Base-by-base conservation (phyloP, 2,113 vertebrate genomes). In the Carassius carassius region DNA sequence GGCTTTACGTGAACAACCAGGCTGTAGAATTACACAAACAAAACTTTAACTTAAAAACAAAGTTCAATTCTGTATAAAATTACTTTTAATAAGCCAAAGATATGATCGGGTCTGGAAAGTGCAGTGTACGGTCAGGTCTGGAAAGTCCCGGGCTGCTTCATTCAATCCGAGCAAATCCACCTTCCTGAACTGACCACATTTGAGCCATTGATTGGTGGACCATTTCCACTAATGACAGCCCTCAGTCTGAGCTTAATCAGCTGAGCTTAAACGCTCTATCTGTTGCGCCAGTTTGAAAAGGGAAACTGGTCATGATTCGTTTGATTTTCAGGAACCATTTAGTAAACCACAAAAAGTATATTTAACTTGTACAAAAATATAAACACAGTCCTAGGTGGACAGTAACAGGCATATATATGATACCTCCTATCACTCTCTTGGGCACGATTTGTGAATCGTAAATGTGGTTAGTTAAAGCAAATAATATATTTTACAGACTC, bases 131-230 rank as follows among this genome's bases (percentile, higher is more conserved):
- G 21, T 65, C 56, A 73, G 21, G 41, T 65, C 17, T 77, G 83
- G 83, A 87, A 87, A 85, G 78, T 82, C 83, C 83, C 72, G 17
- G 17, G 72, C 54, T n/a, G 51, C 35, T 78, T 63, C 21, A 35
- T 16, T 29, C 10, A 25, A 25, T 77, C 74, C n/a, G 29, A 41
- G 32, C n/a, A 79, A 60, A 67, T 60, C 23, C 77, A 54, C 72
- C 44, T 32, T 78, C 62, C 65, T 56, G 23, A 63, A 70, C 74
- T 83, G 85, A 88, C 82, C 82, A 44, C 85, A 86, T 84, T 51
- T 86, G 60, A 89, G 89, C 72, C 44, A 76, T 87, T 90, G 88
- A 89, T 90, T 85, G 85, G 91, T 86, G 84, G 89, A 86, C 62
- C 76, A 60, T 67, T 63, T 77, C 67, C 76, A 74, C 56, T 83